phyloP scores from a whole-genome alignment of 2,113 vertebrate genomes.

The Phrynosoma platyrhinos region DNA sequence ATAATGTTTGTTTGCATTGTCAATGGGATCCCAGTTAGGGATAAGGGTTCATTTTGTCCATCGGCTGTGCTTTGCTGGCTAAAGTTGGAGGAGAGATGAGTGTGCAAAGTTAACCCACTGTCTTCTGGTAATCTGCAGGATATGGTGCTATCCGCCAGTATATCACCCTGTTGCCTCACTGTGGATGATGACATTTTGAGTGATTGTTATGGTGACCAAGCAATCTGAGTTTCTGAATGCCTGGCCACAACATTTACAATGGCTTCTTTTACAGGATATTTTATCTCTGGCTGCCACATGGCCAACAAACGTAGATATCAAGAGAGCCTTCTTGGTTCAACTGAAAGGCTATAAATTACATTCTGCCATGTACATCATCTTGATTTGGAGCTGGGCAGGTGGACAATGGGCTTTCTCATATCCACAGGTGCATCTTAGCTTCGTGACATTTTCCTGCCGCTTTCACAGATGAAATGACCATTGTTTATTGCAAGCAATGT shows the following conservation, averaged over 20 bases:
- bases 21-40: too few relatives aligned
- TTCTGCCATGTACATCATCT: conserved; percentile 30
- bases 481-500: conserved; percentile 35
- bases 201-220: neutral
- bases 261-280: conserved; percentile 29
- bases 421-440: conserved; percentile 57
- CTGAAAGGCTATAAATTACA: conserved; percentile 54
- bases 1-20: too few relatives aligned
- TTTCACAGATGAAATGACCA: conserved; percentile 55
- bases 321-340: conserved; percentile 80
- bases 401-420: conserved; percentile 61
- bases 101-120: too few relatives aligned
- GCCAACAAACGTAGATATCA: conserved; percentile 46
- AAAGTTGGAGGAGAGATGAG: too few relatives aligned
- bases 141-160: too few relatives aligned
- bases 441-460: neutral
- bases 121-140: too few relatives aligned
- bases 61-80: too few relatives aligned
- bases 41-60: too few relatives aligned
- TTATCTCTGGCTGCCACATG: conserved; percentile 66
- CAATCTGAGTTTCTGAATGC: conserved; percentile 22
- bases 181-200: neutral
- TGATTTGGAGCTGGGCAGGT: conserved; percentile 57
- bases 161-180: neutral
- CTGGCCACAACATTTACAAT: conserved; percentile 38